phyloP scores from a whole-genome alignment of 2,797 vertebrate genomes.

The Anguilla megastoma region DNA sequence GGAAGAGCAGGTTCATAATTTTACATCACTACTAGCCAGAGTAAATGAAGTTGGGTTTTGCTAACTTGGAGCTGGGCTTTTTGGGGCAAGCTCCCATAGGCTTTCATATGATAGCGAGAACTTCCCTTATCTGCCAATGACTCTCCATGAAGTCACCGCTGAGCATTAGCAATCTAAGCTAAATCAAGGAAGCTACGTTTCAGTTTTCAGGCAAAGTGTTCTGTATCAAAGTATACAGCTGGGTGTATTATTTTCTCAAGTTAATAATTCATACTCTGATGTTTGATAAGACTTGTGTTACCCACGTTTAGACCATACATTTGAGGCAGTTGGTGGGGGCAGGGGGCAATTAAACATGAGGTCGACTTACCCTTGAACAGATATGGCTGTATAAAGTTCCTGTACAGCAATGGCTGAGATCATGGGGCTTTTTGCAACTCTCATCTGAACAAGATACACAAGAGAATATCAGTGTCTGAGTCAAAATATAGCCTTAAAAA shows the following conservation, averaged over 20 bases:
- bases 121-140: constrained; percentile 31
- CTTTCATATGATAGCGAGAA: constrained; percentile 8
- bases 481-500: background rate
- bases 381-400: constrained; percentile 20
- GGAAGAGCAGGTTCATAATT: background rate
- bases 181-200: constrained; percentile 29
- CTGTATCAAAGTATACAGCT: constrained; percentile 24
- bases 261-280: constrained; percentile 35
- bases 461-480: background rate
- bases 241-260: constrained; percentile 29
- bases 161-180: constrained; percentile 29
- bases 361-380: constrained; percentile 16
- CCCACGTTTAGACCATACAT: constrained; percentile 25
- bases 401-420: background rate
- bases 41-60: background rate
- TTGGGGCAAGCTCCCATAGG: background rate
- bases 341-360: background rate
- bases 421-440: background rate
- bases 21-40: background rate
- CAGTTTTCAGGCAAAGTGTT: constrained; percentile 32
- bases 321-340: background rate
- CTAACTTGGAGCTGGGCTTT: background rate
- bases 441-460: background rate
- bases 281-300: constrained; percentile 27
- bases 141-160: constrained; percentile 25